Conservation (phyloP, 2,113 vertebrate species). For the Neofelis nebulosa region DNA sequence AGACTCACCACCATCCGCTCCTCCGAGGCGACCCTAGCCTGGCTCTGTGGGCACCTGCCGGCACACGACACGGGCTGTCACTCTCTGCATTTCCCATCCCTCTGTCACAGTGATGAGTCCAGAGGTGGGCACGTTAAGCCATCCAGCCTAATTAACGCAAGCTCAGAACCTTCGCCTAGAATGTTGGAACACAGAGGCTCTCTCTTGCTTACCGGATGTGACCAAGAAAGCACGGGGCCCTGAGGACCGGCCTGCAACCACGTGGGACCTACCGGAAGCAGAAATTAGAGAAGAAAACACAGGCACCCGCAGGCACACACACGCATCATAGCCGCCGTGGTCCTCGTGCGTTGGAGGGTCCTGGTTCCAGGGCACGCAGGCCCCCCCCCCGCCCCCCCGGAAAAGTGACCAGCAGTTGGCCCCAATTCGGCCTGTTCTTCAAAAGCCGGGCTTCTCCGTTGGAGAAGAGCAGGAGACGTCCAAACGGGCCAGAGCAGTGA, state of each 20-base stretch:
- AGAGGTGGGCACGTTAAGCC: fast-evolving
- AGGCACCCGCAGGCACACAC: neutral
- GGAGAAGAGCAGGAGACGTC: neutral
- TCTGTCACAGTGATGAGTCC: neutral
- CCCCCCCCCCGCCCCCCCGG: fast-evolving
- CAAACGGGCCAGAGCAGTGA: neutral
- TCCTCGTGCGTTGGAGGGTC: neutral
- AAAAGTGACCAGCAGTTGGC: neutral
- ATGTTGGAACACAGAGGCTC: neutral
- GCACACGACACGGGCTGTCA: neutral
- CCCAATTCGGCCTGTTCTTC: neutral
- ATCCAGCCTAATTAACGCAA: fast-evolving
- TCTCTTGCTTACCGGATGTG: neutral
- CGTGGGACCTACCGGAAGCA: neutral
- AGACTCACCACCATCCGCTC: neutral
- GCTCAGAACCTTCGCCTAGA: neutral
- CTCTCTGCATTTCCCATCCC: neutral
- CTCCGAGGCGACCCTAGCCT: neutral
- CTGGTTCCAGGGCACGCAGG: fast-evolving
- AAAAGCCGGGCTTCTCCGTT: neutral
- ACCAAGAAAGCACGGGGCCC: neutral
- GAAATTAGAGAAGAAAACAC: neutral
- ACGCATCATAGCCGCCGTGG: fast-evolving
- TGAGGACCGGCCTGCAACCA: neutral
- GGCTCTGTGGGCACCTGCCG: neutral